Evolutionary conservation across 2,888 invertebrate species (phyloP), one percentile per base, ranked within the genome.

Genomic region (Corythucha ciliata): DNA sequence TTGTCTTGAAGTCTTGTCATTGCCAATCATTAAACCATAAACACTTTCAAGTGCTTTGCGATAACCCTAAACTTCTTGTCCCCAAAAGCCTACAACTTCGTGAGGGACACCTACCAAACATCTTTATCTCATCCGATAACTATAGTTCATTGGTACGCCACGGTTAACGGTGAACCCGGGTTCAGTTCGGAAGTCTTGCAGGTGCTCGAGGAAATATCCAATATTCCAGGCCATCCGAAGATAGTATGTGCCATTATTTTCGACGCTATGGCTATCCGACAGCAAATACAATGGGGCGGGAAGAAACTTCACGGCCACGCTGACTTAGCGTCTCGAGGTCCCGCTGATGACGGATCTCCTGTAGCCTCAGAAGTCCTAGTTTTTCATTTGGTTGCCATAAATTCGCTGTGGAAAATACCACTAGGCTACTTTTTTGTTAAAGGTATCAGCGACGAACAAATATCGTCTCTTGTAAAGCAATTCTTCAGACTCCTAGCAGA

Each of bases 311-410:
- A 39, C 41, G 52, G 48, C 25, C 26, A 52, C 52, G 48, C 48
- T 32, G 48, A 52, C 21, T 32, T 52, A 32, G 48, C 48, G 21
- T 34, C 22, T 4, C 24, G n/a, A n/a, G 48, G 52, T 33, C 47
- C 47, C 29, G 40, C 41, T 40, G 48, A 47, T 27, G 52, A 52
- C 34, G 52, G 47, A 40, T 40, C 52, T 16, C 52, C 52, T 26
- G 39, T 48, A 40, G 52, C 52, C 39, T 48, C 47, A 34, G 52
- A 52, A 52, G 48, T 52, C 22, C 48, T 47, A 39, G 52, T 52
- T 41, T 37, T 48, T 8, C 40, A 52, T 46, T 45, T 51, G 14
- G 47, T 52, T 25, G 40, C 48, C 29, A 32, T 52, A 20, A 52
- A 52, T 42, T 22, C 40, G 7, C 48, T 52, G 27, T 48, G 48